A percentile compares a stretch with the other conserved stretches of the same genome.
phyloP scores from a whole-genome alignment of 2,888 invertebrate species.

The Hydraecia micacea region DNA sequence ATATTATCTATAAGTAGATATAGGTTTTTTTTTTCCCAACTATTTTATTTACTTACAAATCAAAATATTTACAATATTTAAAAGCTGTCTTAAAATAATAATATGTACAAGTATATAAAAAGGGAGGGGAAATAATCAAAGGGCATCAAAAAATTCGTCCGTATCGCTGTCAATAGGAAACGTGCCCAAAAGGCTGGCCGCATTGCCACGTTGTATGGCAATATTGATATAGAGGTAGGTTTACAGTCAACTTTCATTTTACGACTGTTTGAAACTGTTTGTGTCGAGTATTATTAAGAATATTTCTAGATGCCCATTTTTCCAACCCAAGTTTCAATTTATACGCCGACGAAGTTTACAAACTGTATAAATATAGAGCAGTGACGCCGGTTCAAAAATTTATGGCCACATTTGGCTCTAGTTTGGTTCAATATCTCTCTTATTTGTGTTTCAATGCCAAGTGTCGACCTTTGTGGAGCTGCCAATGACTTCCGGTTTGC shows the following conservation, averaged over 20 bases:
- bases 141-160: no score
- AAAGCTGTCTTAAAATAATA: no score
- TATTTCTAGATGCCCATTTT: slow-evolving; percentile 33
- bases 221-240: no score
- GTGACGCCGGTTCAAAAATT: slow-evolving; percentile 65
- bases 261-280: slow-evolving; percentile 18
- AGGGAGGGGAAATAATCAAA: no score
- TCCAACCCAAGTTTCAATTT: slow-evolving; percentile 43
- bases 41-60: no score
- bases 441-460: slow-evolving; percentile 76
- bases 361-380: slow-evolving; percentile 52
- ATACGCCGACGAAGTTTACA: slow-evolving; percentile 41
- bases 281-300: slow-evolving; percentile 8
- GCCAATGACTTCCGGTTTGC: slow-evolving; percentile 73
- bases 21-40: no score
- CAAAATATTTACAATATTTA: no score
- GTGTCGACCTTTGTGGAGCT: slow-evolving; percentile 73
- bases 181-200: no score
- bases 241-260: slow-evolving; percentile 30
- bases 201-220: no score
- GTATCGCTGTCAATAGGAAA: no score
- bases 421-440: slow-evolving; percentile 69
- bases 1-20: background rate
- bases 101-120: no score
- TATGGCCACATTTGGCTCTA: slow-evolving; percentile 79